Evolutionary conservation across 2,113 vertebrate species (phyloP).

Genomic region (Callaeas wilsoni): DNA sequence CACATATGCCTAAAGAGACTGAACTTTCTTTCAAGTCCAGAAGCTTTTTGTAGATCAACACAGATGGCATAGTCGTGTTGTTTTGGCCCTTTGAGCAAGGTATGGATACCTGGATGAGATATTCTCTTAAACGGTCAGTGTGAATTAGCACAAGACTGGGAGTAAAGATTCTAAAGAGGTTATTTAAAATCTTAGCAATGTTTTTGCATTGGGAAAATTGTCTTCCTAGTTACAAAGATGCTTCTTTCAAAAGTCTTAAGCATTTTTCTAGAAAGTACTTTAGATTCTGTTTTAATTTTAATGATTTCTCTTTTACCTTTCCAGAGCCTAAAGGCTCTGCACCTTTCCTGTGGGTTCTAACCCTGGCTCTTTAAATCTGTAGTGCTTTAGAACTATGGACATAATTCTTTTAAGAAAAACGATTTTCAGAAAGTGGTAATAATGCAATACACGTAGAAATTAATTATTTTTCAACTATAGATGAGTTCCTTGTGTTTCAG

Average conservation of each 20-base stretch:
- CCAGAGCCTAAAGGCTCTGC: not conserved
- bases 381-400: not conserved
- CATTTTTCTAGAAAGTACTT: not conserved
- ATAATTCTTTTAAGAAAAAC: not conserved
- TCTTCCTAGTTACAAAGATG: not conserved
- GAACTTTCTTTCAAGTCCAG: not conserved
- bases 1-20: not conserved
- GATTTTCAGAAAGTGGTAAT: not conserved
- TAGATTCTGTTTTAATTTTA: not conserved
- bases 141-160: not conserved
- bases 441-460: not conserved
- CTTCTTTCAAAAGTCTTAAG: not conserved
- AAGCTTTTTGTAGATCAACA: not conserved
- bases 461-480: not conserved
- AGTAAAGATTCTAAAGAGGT: not conserved
- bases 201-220: not conserved
- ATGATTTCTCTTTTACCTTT: not conserved
- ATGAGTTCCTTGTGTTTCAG: not conserved
- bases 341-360: not conserved
- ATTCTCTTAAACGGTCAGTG: not conserved
- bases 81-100: not conserved
- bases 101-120: not conserved
- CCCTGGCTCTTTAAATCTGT: not conserved
- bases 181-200: not conserved
- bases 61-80: not conserved